Evolutionary conservation across 2,797 vertebrate species (phyloP).

Genomic region (Numenius phaeopus): DNA sequence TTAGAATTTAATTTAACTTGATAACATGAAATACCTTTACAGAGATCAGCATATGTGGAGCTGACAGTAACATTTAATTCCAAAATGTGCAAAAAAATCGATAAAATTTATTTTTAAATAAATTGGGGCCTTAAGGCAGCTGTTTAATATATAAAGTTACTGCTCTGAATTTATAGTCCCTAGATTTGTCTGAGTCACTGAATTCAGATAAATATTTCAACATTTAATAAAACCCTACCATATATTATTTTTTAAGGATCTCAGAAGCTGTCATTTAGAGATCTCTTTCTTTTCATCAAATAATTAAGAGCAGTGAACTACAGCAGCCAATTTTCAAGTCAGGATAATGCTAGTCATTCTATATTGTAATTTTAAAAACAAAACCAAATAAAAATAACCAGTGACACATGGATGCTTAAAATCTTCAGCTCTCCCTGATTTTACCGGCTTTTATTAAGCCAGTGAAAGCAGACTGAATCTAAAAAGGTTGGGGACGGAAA

Average conservation of each 20-base stretch:
- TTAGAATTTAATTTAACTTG: slow-evolving; percentile 1
- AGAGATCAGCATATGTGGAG: neutral
- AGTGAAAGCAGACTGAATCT: neutral
- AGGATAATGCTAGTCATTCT: neutral
- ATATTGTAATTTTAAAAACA: neutral
- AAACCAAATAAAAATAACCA: neutral
- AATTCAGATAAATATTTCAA: slow-evolving; percentile 63
- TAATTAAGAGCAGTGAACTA: slow-evolving; percentile 18
- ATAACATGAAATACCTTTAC: neutral
- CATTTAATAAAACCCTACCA: slow-evolving; percentile 18
- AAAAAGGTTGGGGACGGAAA: neutral
- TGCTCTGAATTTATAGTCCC: slow-evolving; percentile 20
- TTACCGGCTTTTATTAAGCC: neutral
- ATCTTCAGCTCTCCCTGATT: neutral
- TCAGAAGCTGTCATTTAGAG: neutral
- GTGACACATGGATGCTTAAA: neutral
- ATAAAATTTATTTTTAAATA: slow-evolving; percentile 45
- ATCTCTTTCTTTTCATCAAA: neutral
- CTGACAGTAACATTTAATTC: slow-evolving; percentile 41
- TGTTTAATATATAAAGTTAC: slow-evolving; percentile 48
- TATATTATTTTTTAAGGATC: slow-evolving; percentile 15
- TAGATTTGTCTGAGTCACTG: slow-evolving; percentile 35
- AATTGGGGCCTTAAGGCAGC: slow-evolving; percentile 35
- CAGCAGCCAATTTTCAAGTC: neutral
- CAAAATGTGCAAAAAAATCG: neutral